Base-by-base conservation (phyloP, 1,140 invertebrate genomes). In the Aphaenogaster floridana region DNA sequence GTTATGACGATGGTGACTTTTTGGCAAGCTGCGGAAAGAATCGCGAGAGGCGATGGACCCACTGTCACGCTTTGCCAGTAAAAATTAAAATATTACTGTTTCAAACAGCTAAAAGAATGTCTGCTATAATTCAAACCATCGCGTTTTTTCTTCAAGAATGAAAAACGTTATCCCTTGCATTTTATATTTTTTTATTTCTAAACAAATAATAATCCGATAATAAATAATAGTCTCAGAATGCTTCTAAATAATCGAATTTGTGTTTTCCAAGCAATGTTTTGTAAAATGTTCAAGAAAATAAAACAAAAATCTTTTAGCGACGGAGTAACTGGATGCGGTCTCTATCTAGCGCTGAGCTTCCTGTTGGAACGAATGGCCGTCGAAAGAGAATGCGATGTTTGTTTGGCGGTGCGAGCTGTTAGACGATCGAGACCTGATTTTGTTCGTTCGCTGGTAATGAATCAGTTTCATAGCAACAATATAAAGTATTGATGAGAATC, bases 331-430 rank as follows among this genome's bases (percentile, higher is more conserved):
- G 85, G 86, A 17, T 92, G 92, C 21, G 91, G 92, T 36, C 86
- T 92, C 21, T 93, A 93, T 34, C n/a, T 93, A 52, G 90, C 92
- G 2, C 15, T 92, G 34, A 92, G 87, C 81, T 89, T 92, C 36
- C 77, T 92, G 9, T 34, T 91, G 11, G 90, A 93, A 57, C 87
- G 89, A 81, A 93, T 93, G 89, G 79, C 89, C 2, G 81, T 93
- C 9, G 91, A 93, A 86, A 88, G 83, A 8, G 91, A 93, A 68
- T 92, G 92, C 36, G 92, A 93, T n/a, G 88, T 93, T 87, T 90
- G 87, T 59, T 63, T 90, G 11, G 90, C 92, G 0, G 86, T 92
- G 71, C 77, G 88, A 48, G 86, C 92, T 15, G 54, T 93, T 17
- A 88, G 87, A 87, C 79, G 78, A 83, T 93, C 91, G 0, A 90